phyloP scores from a whole-genome alignment of 2,888 invertebrate genomes.

The Liodrosophila aerea region DNA sequence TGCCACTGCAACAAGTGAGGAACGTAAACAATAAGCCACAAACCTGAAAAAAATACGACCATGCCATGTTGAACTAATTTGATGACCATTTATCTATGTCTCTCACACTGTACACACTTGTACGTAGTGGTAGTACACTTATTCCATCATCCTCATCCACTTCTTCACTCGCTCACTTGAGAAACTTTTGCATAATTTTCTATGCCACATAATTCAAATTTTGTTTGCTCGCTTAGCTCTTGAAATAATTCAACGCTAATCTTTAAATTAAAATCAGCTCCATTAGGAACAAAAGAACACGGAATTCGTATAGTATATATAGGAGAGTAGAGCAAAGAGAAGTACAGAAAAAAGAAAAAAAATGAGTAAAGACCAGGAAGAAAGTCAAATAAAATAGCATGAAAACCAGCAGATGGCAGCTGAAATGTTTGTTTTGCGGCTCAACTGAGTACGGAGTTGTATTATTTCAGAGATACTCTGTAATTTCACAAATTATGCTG shows the following conservation, averaged over 20 bases:
- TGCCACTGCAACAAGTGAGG: constrained; percentile 9
- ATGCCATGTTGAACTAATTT: constrained; percentile 48
- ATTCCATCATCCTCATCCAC: neutral
- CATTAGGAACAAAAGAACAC: constrained; percentile 54
- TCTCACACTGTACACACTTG: constrained; percentile 2
- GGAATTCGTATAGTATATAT: neutral
- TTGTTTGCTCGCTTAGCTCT: constrained; percentile 43
- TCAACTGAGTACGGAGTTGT: too few relatives aligned
- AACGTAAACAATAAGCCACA: neutral
- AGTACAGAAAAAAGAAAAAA: neutral
- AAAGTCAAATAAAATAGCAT: constrained; percentile 2
- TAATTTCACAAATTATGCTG: too few relatives aligned
- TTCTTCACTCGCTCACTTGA: constrained; percentile 12
- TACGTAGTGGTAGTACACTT: neutral
- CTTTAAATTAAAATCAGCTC: constrained; percentile 77
- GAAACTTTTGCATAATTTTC: constrained; percentile 55
- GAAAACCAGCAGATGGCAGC: constrained; percentile 23
- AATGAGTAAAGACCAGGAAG: neutral
- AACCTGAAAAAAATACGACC: too few relatives aligned
- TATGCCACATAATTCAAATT: constrained; percentile 69
- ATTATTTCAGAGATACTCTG: constrained; percentile 1
- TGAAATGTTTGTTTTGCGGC: constrained; percentile 47
- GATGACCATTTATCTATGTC: constrained; percentile 61
- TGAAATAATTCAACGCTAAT: constrained; percentile 75
- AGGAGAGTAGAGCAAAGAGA: neutral